Evolutionary conservation across 2,113 vertebrate species (phyloP).

Genomic region (Xenopus tropicalis): DNA sequence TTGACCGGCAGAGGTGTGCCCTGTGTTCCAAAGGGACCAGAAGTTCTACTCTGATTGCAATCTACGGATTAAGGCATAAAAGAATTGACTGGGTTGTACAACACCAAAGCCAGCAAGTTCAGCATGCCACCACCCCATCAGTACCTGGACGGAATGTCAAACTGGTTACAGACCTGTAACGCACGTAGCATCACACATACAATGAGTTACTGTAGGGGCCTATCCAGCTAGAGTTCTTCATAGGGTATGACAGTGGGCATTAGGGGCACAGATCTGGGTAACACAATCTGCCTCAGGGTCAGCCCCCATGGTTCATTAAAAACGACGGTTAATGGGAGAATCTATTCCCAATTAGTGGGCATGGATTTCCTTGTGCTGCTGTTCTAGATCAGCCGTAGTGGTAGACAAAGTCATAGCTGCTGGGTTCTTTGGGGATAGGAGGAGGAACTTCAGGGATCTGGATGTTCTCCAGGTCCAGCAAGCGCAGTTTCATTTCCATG

Average conservation of each 20-base stretch:
- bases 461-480: constrained; percentile 95
- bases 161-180: background rate
- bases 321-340: constrained; percentile 21
- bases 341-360: constrained; percentile 9
- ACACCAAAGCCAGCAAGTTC: background rate
- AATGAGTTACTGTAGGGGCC: background rate
- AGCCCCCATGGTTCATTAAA: constrained; percentile 13
- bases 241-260: background rate
- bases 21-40: background rate
- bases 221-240: constrained; percentile 11
- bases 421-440: constrained; percentile 92
- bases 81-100: background rate
- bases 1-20: background rate
- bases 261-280: constrained; percentile 3
- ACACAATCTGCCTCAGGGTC: background rate
- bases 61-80: background rate
- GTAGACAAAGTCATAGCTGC: constrained; percentile 96
- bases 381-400: constrained; percentile 82
- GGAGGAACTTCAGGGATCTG: constrained; percentile 90
- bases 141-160: background rate
- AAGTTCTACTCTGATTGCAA: background rate
- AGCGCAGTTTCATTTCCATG: constrained; percentile 98
- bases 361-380: background rate
- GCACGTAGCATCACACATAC: background rate
- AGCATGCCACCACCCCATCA: background rate